Base-by-base conservation (phyloP, 1,140 invertebrate species). In the Akabosia matsudoensis region DNA sequence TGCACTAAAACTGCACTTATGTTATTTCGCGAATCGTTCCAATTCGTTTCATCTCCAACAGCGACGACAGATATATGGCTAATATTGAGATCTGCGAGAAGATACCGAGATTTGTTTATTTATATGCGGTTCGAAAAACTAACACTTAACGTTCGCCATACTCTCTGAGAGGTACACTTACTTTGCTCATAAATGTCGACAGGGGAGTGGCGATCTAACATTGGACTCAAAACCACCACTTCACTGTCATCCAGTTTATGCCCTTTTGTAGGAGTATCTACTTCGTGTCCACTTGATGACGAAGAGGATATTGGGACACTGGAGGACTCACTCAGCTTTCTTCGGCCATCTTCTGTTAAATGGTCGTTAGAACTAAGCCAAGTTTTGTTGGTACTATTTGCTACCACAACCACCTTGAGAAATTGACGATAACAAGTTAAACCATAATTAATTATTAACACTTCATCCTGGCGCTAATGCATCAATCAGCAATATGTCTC, bases 21-120 rank as follows among this genome's bases (percentile, higher is more conserved):
- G 71, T 80, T 80, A 64, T 72, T 56, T 7, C 64, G 24, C 30
- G 75, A 24, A 16, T 72, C 33, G 22, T 28, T 33, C 52, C 76
- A 73, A 33, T 45, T 52, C 30, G 71, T 74, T 79, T 92, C 90
- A 78, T 93, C 92, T 75, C 93, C 93, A 0, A 96, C 93, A 4
- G 92, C 93, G 33, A 96, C 93, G 33, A 96, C 93, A 1, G 93
- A 95, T 33, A 95, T 92, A 83, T 96, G 93, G 84, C 92, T 94
- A 77, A 91, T 93, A 83, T 93, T 91, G 82, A 81, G 74, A 72
- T 78, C 80, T 79, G 34, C 13, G 70, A 33, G 72, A 28, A 75
- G 52, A 52, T 54, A 31, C 10, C 24, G 31, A 70, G 26, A 18
- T 45, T 7, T 45, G 7, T 10, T 22, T 16, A 26, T 70, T 70